Evolutionary conservation across 2,113 vertebrate genomes (phyloP).

Genomic region (Butastur rufipennis): DNA sequence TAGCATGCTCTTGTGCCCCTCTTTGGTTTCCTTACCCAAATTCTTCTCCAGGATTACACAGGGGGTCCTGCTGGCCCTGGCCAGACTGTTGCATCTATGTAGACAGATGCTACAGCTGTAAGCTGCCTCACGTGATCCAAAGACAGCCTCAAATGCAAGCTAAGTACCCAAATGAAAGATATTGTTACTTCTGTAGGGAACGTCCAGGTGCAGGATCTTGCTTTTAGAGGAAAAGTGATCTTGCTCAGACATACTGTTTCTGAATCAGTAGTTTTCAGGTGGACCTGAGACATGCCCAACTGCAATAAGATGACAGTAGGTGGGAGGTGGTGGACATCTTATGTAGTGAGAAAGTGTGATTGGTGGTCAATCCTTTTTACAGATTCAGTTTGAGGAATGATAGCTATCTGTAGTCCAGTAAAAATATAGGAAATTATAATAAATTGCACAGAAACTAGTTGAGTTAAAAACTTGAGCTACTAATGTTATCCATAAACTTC

Average conservation of each 20-base stretch:
- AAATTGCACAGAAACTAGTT: background rate
- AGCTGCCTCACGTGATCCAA: background rate
- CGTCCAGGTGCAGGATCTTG: background rate
- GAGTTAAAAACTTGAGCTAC: background rate
- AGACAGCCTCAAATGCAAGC: background rate
- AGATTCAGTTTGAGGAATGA: background rate
- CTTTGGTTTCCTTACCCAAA: background rate
- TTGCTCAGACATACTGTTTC: background rate
- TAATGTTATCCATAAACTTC: no score
- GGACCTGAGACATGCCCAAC: no score
- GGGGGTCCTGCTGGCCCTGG: background rate
- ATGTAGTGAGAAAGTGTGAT: fast-evolving
- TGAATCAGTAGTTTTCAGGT: background rate
- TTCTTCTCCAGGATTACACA: background rate
- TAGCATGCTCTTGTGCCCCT: background rate
- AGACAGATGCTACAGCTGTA: background rate
- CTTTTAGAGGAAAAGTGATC: no score
- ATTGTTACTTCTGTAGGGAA: background rate
- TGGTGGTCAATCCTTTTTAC: background rate
- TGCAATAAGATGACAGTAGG: background rate
- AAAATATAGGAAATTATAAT: background rate
- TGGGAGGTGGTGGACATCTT: background rate
- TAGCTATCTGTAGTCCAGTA: background rate
- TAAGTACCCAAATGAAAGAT: background rate
- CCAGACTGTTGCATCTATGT: no score